Base-by-base conservation (phyloP, 2,797 vertebrate genomes). In the Sebastes matsubarae region DNA sequence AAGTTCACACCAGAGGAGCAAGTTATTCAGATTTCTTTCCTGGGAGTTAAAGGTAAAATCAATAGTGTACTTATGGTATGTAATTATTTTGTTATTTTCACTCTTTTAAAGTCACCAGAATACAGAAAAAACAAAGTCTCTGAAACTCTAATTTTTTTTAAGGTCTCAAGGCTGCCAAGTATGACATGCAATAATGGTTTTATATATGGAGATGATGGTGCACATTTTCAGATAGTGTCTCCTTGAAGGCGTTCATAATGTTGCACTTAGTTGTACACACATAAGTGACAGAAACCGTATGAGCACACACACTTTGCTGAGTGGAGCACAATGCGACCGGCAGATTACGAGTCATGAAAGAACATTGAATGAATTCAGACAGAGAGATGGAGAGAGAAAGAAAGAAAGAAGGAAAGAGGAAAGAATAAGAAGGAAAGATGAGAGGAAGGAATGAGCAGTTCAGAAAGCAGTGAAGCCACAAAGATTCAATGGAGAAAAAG, bases 281-380 rank as follows among this genome's bases (percentile, higher is more conserved):
- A 20, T 22, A 42, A 52, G 7, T 27, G n/a, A 50, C 16, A 1
- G 5, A 6, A 59, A 8, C 30, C 1, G 9, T 73, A 27, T 4
- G 18, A 60, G 30, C 32, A 4, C 34, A 61, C 61, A 38, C 13
- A 25, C 32, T 36, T 55, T 58, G 64, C 79, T 77, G 69, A 90
- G 72, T 1, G 11, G 55, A 72, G 68, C 72, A 82, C 74, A 81
- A 83, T 59, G 42, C 0, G 2, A 81, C 25, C 64, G 13, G 50
- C 65, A 61, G 55, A 8, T 4, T 64, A 72, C 82, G 80, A 87
- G 79, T 76, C 68, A 63, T 59, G 54, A 58, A 36, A 70, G 46
- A 66, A 25, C 6, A 58, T 30, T 34, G 67, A 84, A 79, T 42
- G 13, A 82, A 50, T 78, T 75, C 52, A 72, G 12, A 60, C 2